A percentile compares a stretch with the other conserved stretches of the same genome.
Evolutionary conservation across 2,888 invertebrate species (phyloP).

Genomic region (Eugnorisma glareosa): DNA sequence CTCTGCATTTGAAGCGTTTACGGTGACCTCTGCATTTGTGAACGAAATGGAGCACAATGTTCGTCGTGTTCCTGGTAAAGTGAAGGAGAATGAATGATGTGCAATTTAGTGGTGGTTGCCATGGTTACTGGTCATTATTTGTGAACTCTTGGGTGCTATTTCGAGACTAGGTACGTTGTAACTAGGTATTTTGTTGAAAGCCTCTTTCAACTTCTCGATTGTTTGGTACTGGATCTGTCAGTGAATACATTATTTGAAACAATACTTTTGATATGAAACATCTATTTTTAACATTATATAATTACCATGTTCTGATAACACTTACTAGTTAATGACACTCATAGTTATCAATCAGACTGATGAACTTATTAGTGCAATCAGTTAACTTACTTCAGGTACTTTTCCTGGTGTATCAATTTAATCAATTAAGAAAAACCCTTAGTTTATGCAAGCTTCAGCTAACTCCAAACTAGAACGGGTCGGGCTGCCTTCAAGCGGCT

Average conservation of each 20-base stretch:
- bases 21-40: slow-evolving; percentile 36
- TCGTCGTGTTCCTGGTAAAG: slow-evolving; percentile 14
- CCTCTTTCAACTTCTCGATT: background rate
- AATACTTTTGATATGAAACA: background rate
- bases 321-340: background rate
- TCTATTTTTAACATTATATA: background rate
- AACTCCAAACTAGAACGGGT: background rate
- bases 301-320: background rate
- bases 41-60: slow-evolving; percentile 31
- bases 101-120: background rate
- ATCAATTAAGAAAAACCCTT: background rate
- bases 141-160: background rate
- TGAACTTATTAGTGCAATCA: no score
- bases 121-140: background rate
- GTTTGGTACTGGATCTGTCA: background rate
- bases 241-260: background rate
- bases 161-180: background rate
- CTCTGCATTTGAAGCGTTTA: slow-evolving; percentile 38
- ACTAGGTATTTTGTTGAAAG: background rate
- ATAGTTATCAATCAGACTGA: background rate
- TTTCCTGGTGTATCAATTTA: background rate
- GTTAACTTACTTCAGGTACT: background rate
- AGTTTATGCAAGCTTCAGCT: background rate
- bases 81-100: slow-evolving; percentile 1
- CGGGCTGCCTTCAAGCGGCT: no score